phyloP scores from a whole-genome alignment of 2,797 vertebrate species.

The Aselliscus stoliczkanus region DNA sequence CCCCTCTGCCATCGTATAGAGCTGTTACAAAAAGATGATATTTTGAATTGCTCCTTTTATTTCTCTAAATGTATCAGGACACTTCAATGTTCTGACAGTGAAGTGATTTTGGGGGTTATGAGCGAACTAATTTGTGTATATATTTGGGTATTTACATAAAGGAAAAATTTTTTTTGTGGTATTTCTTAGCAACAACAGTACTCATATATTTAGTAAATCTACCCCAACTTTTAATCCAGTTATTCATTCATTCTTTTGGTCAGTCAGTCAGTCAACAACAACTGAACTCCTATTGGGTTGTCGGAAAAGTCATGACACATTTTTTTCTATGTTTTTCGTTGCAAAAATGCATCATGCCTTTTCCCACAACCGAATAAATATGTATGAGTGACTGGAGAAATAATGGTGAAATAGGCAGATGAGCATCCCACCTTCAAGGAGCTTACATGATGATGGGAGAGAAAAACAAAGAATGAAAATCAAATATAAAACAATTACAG shows the following conservation, averaged over 20 bases:
- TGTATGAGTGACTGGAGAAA: neutral
- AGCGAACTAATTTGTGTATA: neutral
- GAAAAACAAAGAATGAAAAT: neutral
- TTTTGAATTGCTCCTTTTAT: neutral
- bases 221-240: neutral
- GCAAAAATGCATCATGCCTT: too few species aligned
- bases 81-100: neutral
- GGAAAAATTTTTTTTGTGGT: neutral
- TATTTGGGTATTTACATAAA: neutral
- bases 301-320: too few species aligned
- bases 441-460: neutral
- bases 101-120: neutral
- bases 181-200: neutral
- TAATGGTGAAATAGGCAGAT: neutral
- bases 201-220: neutral
- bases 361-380: too few species aligned
- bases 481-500: neutral
- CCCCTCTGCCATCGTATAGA: too few species aligned
- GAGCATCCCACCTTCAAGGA: neutral
- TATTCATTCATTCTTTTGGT: neutral
- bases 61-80: neutral
- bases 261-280: neutral
- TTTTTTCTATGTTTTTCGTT: too few species aligned
- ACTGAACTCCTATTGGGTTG: neutral
- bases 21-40: neutral